Evolutionary conservation across 2,113 vertebrate species (phyloP).

Genomic region (Cyprinus carpio): DNA sequence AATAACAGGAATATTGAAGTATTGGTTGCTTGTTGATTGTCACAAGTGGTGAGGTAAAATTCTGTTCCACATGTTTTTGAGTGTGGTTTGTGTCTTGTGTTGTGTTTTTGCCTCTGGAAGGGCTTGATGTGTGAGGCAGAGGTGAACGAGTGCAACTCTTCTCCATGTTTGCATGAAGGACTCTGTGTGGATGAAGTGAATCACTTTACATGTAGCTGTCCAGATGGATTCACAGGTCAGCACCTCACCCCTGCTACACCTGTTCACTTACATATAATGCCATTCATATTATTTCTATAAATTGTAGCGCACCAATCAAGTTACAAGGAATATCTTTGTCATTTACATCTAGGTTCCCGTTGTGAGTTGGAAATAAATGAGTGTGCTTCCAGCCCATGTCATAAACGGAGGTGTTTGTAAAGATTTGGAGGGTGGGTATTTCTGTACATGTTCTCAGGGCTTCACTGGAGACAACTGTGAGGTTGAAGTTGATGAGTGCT

Average conservation of each 20-base stretch:
- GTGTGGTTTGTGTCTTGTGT: conserved; percentile 6
- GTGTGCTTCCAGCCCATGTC: conserved; percentile 87
- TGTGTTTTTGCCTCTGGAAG: conserved; percentile 67
- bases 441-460: conserved; percentile 84
- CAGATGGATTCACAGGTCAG: conserved; percentile 84
- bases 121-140: conserved; percentile 87
- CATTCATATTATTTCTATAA: background rate
- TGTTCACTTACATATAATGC: background rate
- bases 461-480: conserved; percentile 88
- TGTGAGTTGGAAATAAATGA: conserved; percentile 93
- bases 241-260: conserved; percentile 7
- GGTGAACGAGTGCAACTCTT: conserved; percentile 89
- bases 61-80: background rate
- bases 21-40: background rate
- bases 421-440: conserved; percentile 82
- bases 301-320: background rate
- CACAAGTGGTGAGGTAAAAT: background rate
- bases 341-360: conserved; percentile 65
- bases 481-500: conserved; percentile 87
- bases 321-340: background rate
- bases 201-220: conserved; percentile 82
- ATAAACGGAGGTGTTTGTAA: conserved; percentile 88
- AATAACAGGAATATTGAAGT: background rate
- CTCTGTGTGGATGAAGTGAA: conserved; percentile 85
- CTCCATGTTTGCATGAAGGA: conserved; percentile 87